Base-by-base conservation (phyloP, 2,888 invertebrate genomes). In the Smittia aterrima region DNA sequence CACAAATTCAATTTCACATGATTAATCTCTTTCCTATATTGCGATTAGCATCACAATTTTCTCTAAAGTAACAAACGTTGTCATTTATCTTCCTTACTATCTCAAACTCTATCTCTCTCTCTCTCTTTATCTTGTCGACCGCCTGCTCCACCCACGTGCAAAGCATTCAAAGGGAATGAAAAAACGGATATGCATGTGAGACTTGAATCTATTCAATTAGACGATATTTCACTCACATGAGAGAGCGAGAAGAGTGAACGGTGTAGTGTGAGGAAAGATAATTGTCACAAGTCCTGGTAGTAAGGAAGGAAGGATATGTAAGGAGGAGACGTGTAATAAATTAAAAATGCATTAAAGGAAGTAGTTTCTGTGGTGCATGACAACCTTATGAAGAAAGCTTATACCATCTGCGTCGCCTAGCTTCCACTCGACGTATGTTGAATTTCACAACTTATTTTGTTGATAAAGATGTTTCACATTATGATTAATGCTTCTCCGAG, bases 321-420 rank as follows among this genome's bases (percentile, higher is more conserved):
- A 32, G 62, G 58, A 62, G 62, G 58, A 62, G 72, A 53, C 62
- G 54, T 72, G 72, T 72, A 72, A 72, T 72, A 72, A 72, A 72
- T 72, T 72, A 72, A 72, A 72, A 72, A 72, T 72, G 72, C 72
- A 72, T 72, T 72, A 72, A 62, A 72, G 72, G 72, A 72, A 72
- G 62, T 62, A 54, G 25, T 70, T 70, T 72, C 72, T 40, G 54
- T 58, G 58, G 22, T 58, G 58, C 22, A 58, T 20, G 58, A n/a
- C 58, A 22, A 58, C 58, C 47, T 16, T n/a, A n/a, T 47, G 47
- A 13, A 16, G 13, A 4, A 47, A 47, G 47, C n/a, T 47, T n/a
- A 47, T n/a, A 47, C 7, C 58, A 58, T 22, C 18, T 47, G 47
- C 16, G 47, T 47, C 47, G 2, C 32, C 9, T 11, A 11, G n/a